Evolutionary conservation across 2,113 vertebrate genomes (phyloP).

Genomic region (Thinocorus orbignyianus): DNA sequence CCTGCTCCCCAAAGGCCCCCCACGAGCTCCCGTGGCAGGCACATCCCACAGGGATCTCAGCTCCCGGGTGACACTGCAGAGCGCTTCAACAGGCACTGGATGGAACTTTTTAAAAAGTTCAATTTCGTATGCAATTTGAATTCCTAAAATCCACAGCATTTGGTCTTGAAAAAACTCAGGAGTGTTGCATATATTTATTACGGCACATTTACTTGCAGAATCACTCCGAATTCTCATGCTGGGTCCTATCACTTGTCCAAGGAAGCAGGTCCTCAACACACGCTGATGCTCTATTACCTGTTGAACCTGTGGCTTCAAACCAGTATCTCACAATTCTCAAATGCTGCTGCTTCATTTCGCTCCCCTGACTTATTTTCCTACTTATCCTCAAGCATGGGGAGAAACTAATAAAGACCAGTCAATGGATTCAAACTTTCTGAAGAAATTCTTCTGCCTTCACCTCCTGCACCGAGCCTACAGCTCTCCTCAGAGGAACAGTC

Average conservation of each 20-base stretch:
- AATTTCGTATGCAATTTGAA: accelerated
- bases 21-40: neutral
- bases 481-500: neutral
- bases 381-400: neutral
- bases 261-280: neutral
- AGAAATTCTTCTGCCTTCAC: neutral
- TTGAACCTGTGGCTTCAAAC: neutral
- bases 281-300: neutral
- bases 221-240: neutral
- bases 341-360: neutral
- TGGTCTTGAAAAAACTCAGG: neutral
- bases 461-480: neutral
- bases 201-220: neutral
- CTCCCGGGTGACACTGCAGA: neutral
- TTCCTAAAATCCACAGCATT: neutral
- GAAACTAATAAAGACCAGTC: neutral
- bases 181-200: neutral
- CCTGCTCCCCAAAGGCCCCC: too few relatives aligned
- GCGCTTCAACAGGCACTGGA: neutral
- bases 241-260: neutral
- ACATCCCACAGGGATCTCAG: neutral
- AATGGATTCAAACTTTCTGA: neutral
- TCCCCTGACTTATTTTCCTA: neutral
- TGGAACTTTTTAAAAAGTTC: neutral
- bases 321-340: neutral